Percentiles rank a stretch among this genome's conserved stretches.
Conservation (phyloP, 2,113 vertebrate genomes). For the Actinemys pallida region DNA sequence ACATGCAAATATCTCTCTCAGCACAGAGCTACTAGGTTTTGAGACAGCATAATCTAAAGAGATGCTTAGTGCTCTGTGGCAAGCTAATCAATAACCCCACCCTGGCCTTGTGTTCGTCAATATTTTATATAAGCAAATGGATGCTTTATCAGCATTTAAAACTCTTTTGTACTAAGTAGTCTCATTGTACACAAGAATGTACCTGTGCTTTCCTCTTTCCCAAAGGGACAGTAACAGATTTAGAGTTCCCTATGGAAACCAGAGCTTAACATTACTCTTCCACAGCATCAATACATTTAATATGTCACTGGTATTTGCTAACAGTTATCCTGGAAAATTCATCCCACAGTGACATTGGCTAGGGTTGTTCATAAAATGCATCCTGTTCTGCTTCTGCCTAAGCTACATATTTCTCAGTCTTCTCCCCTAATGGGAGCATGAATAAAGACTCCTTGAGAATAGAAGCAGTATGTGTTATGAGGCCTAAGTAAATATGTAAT, state of each 20-base stretch:
- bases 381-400: not conserved
- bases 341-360: not conserved
- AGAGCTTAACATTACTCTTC: not conserved
- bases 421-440: not conserved
- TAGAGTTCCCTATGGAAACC: not conserved
- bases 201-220: not conserved
- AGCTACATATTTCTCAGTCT: not conserved
- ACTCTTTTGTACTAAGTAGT: not conserved
- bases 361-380: not conserved
- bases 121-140: conserved; percentile 37
- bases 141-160: not conserved
- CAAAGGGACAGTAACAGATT: not conserved
- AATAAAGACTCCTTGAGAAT: not conserved
- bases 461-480: no score
- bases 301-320: not conserved
- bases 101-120: not conserved
- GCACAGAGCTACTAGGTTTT: not conserved
- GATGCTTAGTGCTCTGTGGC: not conserved
- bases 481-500: no score
- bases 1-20: not conserved
- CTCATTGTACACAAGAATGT: not conserved
- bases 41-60: not conserved
- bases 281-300: not conserved
- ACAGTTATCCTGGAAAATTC: not conserved
- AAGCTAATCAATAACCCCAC: conserved; percentile 24